Evolutionary conservation across 2,113 vertebrate genomes (phyloP), one percentile per base, ranked within the genome.

Genomic region (Ascaphus truei): DNA sequence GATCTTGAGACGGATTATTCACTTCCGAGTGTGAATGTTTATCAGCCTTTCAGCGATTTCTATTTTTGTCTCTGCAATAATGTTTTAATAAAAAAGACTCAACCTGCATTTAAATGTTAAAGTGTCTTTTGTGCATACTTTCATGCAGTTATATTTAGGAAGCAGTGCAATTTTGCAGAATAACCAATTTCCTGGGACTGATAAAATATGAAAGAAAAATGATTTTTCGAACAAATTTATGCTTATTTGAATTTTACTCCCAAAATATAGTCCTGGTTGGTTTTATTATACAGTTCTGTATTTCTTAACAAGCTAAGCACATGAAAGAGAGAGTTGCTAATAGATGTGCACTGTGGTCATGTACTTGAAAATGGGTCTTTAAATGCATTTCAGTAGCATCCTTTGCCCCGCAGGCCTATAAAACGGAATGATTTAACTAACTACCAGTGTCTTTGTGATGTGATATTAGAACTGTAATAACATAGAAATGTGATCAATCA

Each of bases 21-120:
- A 60, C 36, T n/a, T n/a, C 10, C 25, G 27, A 25, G 10, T 20
- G 41, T 16, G 26, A 31, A 18, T 18, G 27, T 47, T 47, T 45
- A 47, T 62, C 59, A 62, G 45, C 59, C 59, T 48, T 26, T 30
- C 27, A 11, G 59, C 59, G 30, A 27, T n/a, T 62, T 47, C 59
- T 62, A 62, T 62, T 62, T 62, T 41, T 62, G 41, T 39, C 16
- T 47, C 41, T 20, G 45, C 59, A 62, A 62, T 62, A 62, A 62
- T 41, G 39, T 62, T 62, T 22, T 48, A 58, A 61, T 25, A 58
- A n/a, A 61, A 45, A 61, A 62, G 26, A n/a, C 13, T 62, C 59
- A 47, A 62, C 41, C 59, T 47, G 59, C 18, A 62, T 62, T 62
- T 62, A 48, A 62, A 62, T 62, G 59, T 47, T 62, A 62, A 62